phyloP scores from a whole-genome alignment of 2,888 invertebrate genomes.

The Melinaea marsaeus region DNA sequence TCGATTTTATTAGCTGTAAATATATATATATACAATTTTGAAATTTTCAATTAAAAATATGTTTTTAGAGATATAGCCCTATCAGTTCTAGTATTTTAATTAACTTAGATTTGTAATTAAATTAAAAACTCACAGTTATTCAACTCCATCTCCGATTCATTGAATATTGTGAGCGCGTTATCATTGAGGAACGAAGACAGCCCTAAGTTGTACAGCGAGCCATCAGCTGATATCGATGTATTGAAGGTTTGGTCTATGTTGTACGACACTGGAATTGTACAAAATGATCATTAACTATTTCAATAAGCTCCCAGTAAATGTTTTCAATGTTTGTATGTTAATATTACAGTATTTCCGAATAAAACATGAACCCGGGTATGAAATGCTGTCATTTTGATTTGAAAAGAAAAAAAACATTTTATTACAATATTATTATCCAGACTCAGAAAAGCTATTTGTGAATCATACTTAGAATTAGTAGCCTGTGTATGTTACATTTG shows the following conservation, averaged over 20 bases:
- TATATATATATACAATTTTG: conserved; percentile 10
- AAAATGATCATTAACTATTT: neutral
- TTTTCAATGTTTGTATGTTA: neutral
- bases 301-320: too few species aligned
- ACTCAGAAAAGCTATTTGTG: too few species aligned
- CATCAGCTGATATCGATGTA: conserved; percentile 65
- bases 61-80: neutral
- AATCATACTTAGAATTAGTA: too few species aligned
- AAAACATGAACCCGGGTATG: too few species aligned
- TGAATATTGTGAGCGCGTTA: conserved; percentile 60
- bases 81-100: neutral
- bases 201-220: conserved; percentile 66
- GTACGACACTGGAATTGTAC: conserved; percentile 55
- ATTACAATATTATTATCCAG: too few species aligned
- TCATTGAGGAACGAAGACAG: conserved; percentile 68
- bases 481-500: too few species aligned
- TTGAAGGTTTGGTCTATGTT: conserved; percentile 73
- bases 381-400: too few species aligned
- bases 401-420: too few species aligned
- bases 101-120: neutral
- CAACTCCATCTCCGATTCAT: conserved; percentile 46
- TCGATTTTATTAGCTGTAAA: conserved; percentile 70
- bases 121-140: conserved; percentile 42
- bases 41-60: neutral
- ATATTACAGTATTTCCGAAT: neutral